Percentiles rank a stretch among this genome's conserved stretches.
These are phyloP conservation scores for Geodia barretti DNA, from an alignment of 37 sponge, comb jelly and placozoan genomes.

Conservation along the genomic window DNA sequence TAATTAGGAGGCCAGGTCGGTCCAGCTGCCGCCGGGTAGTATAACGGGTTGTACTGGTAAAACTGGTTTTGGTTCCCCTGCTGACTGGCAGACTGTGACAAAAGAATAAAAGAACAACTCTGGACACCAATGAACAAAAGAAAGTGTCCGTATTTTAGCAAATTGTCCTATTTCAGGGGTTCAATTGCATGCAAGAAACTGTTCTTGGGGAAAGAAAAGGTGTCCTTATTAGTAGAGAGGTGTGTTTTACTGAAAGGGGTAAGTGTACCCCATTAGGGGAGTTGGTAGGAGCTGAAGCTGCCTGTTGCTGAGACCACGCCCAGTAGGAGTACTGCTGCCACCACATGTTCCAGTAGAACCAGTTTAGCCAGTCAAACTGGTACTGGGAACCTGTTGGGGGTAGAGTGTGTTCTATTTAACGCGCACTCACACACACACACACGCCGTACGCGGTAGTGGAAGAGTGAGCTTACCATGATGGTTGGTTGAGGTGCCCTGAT, in stretches of 20 bases:
- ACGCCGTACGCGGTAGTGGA: too few species aligned
- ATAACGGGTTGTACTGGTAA: not conserved
- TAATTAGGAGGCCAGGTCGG: not conserved
- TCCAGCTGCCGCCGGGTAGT: not conserved
- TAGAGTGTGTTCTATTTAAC: too few species aligned
- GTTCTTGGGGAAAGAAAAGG: too few species aligned
- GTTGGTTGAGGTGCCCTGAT: too few species aligned
- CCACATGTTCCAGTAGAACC: slow-evolving; percentile 70
- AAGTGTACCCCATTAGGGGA: not conserved
- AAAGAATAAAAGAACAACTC: not conserved
- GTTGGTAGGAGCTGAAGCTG: not conserved
- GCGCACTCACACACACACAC: too few species aligned
- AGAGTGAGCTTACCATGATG: too few species aligned
- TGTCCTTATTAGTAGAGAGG: too few species aligned
- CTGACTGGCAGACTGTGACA: not conserved
- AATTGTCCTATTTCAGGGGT: too few species aligned
- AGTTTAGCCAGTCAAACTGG: slow-evolving; percentile 61
- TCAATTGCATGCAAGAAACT: too few species aligned
- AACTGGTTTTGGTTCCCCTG: slow-evolving; percentile 2
- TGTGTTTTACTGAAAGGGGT: too few species aligned
- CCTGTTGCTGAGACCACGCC: not conserved
- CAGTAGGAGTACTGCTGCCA: slow-evolving; percentile 63
- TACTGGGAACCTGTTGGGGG: not conserved
- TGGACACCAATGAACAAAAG: too few species aligned
- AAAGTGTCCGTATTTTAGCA: too few species aligned